Conservation (phyloP, 2,888 invertebrate genomes). For the Chrysotoxum bicinctum region DNA sequence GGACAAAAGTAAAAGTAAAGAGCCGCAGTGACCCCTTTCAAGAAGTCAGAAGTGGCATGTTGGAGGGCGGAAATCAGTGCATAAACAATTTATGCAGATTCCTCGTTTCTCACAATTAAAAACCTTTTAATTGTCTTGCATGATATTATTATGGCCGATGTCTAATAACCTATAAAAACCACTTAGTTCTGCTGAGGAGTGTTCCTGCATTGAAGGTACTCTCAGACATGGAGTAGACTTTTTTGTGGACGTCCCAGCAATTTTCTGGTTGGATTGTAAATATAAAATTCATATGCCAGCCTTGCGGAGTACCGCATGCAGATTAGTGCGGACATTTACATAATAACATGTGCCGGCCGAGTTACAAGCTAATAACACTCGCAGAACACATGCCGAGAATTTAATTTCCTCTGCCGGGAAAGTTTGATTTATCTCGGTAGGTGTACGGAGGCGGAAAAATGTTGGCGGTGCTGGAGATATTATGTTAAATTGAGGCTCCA, state of each 20-base stretch:
- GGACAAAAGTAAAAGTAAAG: slow-evolving; percentile 68
- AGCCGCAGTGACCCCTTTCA: slow-evolving; percentile 7
- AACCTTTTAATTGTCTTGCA: slow-evolving; percentile 54
- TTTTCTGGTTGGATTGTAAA: slow-evolving; percentile 66
- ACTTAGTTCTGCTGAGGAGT: slow-evolving; percentile 6
- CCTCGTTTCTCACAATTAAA: slow-evolving; percentile 61
- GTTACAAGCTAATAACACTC: slow-evolving; percentile 68
- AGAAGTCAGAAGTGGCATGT: neutral
- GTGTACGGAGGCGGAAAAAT: slow-evolving; percentile 56
- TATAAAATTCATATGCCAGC: slow-evolving; percentile 64
- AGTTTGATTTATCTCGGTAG: slow-evolving; percentile 51
- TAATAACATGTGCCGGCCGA: slow-evolving; percentile 58
- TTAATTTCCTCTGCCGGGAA: slow-evolving; percentile 51
- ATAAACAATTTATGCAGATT: slow-evolving; percentile 55
- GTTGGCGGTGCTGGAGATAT: neutral
- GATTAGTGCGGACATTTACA: slow-evolving; percentile 64
- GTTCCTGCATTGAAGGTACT: neutral
- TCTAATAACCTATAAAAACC: slow-evolving; percentile 43
- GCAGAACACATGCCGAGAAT: slow-evolving; percentile 62
- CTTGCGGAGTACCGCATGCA: slow-evolving; percentile 46
- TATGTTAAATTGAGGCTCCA: slow-evolving; percentile 2
- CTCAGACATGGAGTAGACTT: slow-evolving; percentile 1
- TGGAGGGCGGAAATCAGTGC: slow-evolving; percentile 53
- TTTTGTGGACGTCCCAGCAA: slow-evolving; percentile 36
- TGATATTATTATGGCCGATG: slow-evolving; percentile 12